phyloP scores from a whole-genome alignment of 2,888 invertebrate species.

The Eristalinus aeneus region DNA sequence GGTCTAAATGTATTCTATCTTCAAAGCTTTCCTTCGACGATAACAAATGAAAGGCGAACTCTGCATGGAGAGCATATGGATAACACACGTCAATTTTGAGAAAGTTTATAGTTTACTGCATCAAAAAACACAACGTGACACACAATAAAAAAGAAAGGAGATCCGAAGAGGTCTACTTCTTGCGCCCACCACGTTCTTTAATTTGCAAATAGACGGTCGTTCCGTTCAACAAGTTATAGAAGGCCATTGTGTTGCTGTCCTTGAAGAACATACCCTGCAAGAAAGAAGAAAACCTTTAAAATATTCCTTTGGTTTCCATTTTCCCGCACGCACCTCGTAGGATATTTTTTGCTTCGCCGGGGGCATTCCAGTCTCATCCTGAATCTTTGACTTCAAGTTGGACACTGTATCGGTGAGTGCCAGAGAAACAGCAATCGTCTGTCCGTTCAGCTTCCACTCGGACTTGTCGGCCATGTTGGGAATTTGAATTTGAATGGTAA shows the following conservation, averaged over 20 bases:
- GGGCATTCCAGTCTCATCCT: conserved; percentile 93
- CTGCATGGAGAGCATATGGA: too few relatives aligned
- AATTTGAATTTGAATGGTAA: conserved; percentile 90
- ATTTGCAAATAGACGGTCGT: conserved; percentile 93
- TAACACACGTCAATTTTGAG: too few relatives aligned
- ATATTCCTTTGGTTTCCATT: background rate
- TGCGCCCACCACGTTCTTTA: conserved; percentile 98
- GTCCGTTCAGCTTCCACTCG: conserved; percentile 98
- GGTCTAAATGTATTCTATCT: too few relatives aligned
- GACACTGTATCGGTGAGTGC: conserved; percentile 90
- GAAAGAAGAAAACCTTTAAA: conserved; percentile 15
- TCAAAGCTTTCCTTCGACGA: too few relatives aligned
- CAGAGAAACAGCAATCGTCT: conserved; percentile 89
- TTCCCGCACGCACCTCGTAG: conserved; percentile 86
- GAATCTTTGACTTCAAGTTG: conserved; percentile 92
- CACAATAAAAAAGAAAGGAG: background rate
- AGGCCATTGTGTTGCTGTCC: conserved; percentile 96
- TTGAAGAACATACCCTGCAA: conserved; percentile 98
- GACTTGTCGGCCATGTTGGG: conserved; percentile 93
- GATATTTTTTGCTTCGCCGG: conserved; percentile 98
- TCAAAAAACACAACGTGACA: background rate
- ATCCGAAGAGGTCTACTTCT: conserved; percentile 89
- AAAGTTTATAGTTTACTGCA: background rate
- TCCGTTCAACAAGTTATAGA: conserved; percentile 95
- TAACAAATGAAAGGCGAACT: too few relatives aligned